A percentile compares a stretch with the other conserved stretches of the same genome.
Evolutionary conservation across 1,140 invertebrate species (phyloP).

Genomic region (Heliconius congener): DNA sequence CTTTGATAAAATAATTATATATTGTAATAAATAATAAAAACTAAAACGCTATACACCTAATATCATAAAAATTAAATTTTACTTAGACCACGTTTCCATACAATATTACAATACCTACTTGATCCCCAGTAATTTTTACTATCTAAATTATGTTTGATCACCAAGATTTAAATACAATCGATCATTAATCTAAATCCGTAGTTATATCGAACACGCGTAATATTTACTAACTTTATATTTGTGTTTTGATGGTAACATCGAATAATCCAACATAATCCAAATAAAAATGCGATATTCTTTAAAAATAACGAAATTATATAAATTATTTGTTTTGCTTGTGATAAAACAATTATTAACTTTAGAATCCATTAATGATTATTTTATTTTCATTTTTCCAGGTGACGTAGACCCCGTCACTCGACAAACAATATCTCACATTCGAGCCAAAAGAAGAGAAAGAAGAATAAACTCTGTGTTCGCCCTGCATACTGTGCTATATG

Average conservation of each 20-base stretch:
- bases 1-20: too few relatives aligned
- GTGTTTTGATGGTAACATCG: neutral
- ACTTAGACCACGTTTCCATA: neutral
- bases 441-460: neutral
- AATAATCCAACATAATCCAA: slow-evolving; percentile 4
- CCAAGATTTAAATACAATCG: slow-evolving; percentile 17
- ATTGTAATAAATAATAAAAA: too few relatives aligned
- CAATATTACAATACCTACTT: neutral
- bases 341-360: neutral
- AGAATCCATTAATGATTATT: neutral
- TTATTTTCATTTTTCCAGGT: neutral
- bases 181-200: slow-evolving; percentile 22
- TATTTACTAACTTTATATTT: neutral
- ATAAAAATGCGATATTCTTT: neutral
- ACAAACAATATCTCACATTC: neutral
- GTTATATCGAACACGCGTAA: neutral
- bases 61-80: neutral
- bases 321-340: neutral
- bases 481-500: too few relatives aligned
- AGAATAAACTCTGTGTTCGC: neutral
- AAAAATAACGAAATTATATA: neutral
- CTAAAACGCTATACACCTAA: too few relatives aligned
- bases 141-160: slow-evolving; percentile 22
- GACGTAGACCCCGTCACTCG: neutral
- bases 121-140: neutral